Base-by-base conservation (phyloP, 2,113 vertebrate species). In the Anthoscopus minutus region DNA sequence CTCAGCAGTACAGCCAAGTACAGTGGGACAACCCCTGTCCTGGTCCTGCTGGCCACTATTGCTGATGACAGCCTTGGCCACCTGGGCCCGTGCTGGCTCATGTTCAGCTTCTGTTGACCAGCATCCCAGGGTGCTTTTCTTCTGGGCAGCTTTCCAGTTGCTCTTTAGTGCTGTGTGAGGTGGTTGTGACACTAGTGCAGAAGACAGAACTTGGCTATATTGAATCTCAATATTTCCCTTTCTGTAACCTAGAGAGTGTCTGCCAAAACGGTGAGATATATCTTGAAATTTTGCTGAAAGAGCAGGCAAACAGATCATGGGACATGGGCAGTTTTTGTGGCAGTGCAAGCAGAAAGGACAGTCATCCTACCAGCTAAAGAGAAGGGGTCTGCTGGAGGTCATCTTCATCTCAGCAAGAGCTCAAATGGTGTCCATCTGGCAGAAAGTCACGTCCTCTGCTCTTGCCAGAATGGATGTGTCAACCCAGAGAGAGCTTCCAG, bases 191-290 rank as follows among this genome's bases (percentile, higher is more conserved):
- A 15, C 22, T 58, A 15, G 19, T 19, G 37, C 37, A 58, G 37
- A 35, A 33, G 22, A 7, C 0, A 0, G 13, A 30, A 40, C 38
- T 40, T 8, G 3, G 15, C 31, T 38, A 40, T 65, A 23, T 37
- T 74, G 51, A 40, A 70, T 22, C 33, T 60, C 22, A 48, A 54
- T 24, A 57, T 37, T 66, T 21, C 13, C 27, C 21, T 53, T n/a
- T 80, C 38, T 2, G 3, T 22, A 66, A n/a, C 4, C 14, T 45
- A 25, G n/a, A 24, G 10, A 44, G 5, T 37, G 9, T 58, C 38
- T 85, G 35, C 6, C 6, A 22, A 53, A 72, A 38, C 13, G 10
- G 6, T 47, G 31, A 13, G 5, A 4, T 44, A 8, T 33, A n/a
- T 25, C 27, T 62, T 73, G 51, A 17, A 71, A 8, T 21, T 7